A percentile compares a stretch with the other conserved stretches of the same genome.
These are phyloP conservation scores for Drosophila yakuba DNA, from an alignment of 1,140 invertebrate genomes.

Conservation along the genomic window DNA sequence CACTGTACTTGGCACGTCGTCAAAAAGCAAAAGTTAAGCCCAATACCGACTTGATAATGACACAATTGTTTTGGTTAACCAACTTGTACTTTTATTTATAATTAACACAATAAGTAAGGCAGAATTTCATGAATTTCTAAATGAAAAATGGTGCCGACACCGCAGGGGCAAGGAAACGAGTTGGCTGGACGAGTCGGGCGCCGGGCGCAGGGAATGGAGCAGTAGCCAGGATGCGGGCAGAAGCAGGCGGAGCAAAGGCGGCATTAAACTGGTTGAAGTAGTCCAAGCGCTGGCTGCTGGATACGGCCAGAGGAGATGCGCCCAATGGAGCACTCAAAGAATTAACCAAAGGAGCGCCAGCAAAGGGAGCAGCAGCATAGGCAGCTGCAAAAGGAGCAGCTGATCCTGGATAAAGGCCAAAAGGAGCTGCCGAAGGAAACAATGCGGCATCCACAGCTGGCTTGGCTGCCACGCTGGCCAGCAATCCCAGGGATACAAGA, in stretches of 20 bases:
- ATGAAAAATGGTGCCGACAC: constrained; percentile 35
- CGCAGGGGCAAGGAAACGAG: constrained; percentile 37
- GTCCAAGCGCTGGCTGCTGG: constrained; percentile 65
- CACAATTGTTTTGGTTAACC: constrained; percentile 48
- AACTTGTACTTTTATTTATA: constrained; percentile 47
- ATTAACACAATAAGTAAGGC: background rate
- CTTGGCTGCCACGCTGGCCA: constrained; percentile 28
- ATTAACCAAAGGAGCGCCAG: constrained; percentile 11
- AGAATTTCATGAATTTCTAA: background rate
- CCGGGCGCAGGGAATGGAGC: constrained; percentile 20
- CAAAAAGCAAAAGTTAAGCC: background rate
- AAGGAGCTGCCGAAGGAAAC: constrained; percentile 10
- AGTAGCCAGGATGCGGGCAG: constrained; percentile 50
- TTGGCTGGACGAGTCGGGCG: constrained; percentile 37
- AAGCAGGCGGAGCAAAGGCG: constrained; percentile 40
- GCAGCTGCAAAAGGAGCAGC: constrained; percentile 4
- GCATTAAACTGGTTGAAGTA: constrained; percentile 72
- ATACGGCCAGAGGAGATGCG: constrained; percentile 52
- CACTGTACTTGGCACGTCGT: background rate
- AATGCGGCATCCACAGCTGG: constrained; percentile 13
- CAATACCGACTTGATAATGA: background rate
- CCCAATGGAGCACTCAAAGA: constrained; percentile 6
- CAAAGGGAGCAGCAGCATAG: constrained; percentile 17
- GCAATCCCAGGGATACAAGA: constrained; percentile 30
- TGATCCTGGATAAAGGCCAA: constrained; percentile 17